Base-by-base conservation (phyloP, 2,113 vertebrate genomes). In the Pangasianodon hypophthalmus region DNA sequence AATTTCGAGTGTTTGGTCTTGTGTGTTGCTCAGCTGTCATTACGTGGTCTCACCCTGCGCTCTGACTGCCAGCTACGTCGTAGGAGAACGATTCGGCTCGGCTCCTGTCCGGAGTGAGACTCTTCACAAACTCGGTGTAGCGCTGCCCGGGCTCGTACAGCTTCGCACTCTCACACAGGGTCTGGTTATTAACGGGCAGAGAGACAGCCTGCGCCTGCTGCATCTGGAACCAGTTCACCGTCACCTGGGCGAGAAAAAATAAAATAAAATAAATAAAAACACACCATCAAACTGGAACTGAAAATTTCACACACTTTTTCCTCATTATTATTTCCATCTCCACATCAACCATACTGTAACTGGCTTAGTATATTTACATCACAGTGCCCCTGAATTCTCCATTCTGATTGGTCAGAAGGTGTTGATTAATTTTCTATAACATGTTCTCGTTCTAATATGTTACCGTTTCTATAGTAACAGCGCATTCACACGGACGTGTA, bases 201-300 rank as follows among this genome's bases (percentile, higher is more conserved):
- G 97, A 97, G 1, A 97, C 97, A 46, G 97, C 96, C 94, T 98
- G 98, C 14, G 96, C 96, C 6, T 99, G 98, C 92, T 99, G 98
- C 93, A 99, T 97, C 94, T 99, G 98, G 95, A 99, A 99, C 95
- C 98, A 96, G 92, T 99, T 99, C 85, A 99, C 98, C 0, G 97
- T 98, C 93, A 98, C 97, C 98, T 99, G 88, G 9, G 85, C 84
- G 75, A 48, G 91, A 64, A 87, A 19, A 7, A 2, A 14, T 3
- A 13, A 79, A 56, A 56, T 4, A 26, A 46, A 85, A 46, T 8
- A 60, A 56, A 87, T 24, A 73, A 6, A 62, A 41, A 85, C 9
- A 29, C 9, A 2, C 14, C 4, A 24, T 60, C 7, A 62, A 14
- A 13, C 54, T 54, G 11, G 11, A 54, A 54, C 54, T 54, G 54